Evolutionary conservation across 2,113 vertebrate genomes (phyloP).

Genomic region (Tonatia bakeri): DNA sequence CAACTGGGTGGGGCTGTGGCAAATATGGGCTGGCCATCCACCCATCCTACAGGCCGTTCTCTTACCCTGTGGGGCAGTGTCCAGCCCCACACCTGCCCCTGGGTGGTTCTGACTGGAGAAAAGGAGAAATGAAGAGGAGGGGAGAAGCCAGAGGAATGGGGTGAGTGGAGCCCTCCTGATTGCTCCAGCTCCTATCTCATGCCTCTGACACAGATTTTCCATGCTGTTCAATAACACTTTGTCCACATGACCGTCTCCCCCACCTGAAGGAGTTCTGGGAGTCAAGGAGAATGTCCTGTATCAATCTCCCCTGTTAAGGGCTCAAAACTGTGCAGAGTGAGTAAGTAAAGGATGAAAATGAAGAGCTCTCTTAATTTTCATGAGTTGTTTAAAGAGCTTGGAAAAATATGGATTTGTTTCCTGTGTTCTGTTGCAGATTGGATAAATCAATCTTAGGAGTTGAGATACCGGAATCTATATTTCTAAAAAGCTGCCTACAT

Average conservation of each 20-base stretch:
- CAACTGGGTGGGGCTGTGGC: background rate
- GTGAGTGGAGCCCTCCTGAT: accelerated
- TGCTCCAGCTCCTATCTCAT: background rate
- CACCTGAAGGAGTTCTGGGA: background rate
- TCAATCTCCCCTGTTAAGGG: background rate
- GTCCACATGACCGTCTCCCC: background rate
- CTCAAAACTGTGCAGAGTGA: background rate
- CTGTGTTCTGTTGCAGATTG: background rate
- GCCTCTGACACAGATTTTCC: background rate
- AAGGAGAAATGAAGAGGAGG: background rate
- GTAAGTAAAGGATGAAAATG: background rate
- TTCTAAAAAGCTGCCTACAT: background rate
- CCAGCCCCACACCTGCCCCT: background rate
- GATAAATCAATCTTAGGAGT: background rate
- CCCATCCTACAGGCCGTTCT: background rate
- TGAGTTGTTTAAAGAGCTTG: background rate
- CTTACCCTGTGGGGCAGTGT: background rate
- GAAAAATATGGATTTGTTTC: background rate
- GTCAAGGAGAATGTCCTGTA: background rate
- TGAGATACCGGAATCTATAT: background rate
- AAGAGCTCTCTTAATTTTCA: background rate
- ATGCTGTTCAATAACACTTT: background rate
- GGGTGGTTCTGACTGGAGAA: background rate
- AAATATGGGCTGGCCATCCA: background rate
- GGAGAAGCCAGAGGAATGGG: background rate